A percentile compares a stretch with the other conserved stretches of the same genome.
These are phyloP conservation scores for Pristionchus entomophagus DNA, from an alignment of 2,888 invertebrate genomes.

Conservation along the genomic window DNA sequence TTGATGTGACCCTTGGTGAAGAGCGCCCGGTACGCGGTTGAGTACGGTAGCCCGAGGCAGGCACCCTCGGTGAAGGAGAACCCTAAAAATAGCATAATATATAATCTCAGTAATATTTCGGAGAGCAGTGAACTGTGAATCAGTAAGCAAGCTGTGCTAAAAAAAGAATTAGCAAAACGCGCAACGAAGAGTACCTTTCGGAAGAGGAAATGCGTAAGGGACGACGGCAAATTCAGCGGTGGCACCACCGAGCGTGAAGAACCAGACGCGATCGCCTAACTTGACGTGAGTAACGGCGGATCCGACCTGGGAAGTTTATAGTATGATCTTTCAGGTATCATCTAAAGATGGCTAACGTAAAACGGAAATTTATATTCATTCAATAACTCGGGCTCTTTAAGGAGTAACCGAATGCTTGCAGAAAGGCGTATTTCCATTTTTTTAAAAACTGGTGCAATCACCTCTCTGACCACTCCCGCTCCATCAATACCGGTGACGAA, in stretches of 20 bases:
- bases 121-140: no score
- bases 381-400: neutral
- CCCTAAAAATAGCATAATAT: slow-evolving; percentile 50
- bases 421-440: no score
- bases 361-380: no score
- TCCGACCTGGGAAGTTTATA: slow-evolving; percentile 54
- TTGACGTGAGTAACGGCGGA: slow-evolving; percentile 56
- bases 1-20: slow-evolving; percentile 68
- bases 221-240: slow-evolving; percentile 78
- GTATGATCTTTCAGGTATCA: no score
- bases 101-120: no score
- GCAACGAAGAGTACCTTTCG: slow-evolving; percentile 61
- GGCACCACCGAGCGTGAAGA: slow-evolving; percentile 74
- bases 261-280: slow-evolving; percentile 73
- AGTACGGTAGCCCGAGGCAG: slow-evolving; percentile 80
- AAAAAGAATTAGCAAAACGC: no score
- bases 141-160: no score
- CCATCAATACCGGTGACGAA: slow-evolving; percentile 80
- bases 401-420: no score
- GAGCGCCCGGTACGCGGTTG: slow-evolving; percentile 80
- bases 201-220: slow-evolving; percentile 73
- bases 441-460: slow-evolving; percentile 55
- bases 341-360: no score
- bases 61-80: slow-evolving; percentile 80
- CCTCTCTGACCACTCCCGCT: slow-evolving; percentile 79